Evolutionary conservation across 2,888 invertebrate species (phyloP), one percentile per base, ranked within the genome.

Genomic region (Drosophila sordidapex): DNA sequence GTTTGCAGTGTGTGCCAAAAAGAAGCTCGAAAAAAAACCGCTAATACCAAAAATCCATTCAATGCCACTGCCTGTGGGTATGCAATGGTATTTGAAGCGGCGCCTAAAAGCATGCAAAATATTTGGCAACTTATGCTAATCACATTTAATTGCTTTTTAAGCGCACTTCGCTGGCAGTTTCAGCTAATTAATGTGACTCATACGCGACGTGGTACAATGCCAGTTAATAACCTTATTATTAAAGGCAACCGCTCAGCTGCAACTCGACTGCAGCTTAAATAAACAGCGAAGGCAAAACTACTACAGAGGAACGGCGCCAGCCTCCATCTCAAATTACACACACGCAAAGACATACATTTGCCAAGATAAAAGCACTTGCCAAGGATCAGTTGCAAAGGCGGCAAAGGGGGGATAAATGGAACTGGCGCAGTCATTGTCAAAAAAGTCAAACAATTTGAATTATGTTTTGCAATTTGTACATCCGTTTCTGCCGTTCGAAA

Each of bases 71-170:
- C 81, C 74, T 43, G 64, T 72, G 81, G 82, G 76, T 73, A 79
- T 80, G 82, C 81, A 84, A 64, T 77, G 72, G 54, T 29, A 69
- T 74, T 69, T 60, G 35, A 70, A 70, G 21, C 54, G 67, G 48
- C 49, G 69, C 81, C 68, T 63, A 73, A 83, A 78, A 75, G 81
- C 82, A 79, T 66, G 75, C 75, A 66, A 59, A 59, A 67, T 70
- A 52, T 76, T 70, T 72, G 63, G 64, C 57, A 87, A 87, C 90
- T 89, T 90, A 83, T 79, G 83, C 89, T 91, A 91, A 92, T 85
- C 91, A 79, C 78, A 83, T 91, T 91, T 91, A 92, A 91, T 91
- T 92, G 90, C 90, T 87, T 91, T 91, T 90, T 87, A 87, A 91
- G 91, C 84, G 77, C 81, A 90, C 78, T 81, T 82, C 76, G 49